Evolutionary conservation across 2,888 invertebrate species (phyloP), one percentile per base, ranked within the genome.

Genomic region (Elysia crispata): DNA sequence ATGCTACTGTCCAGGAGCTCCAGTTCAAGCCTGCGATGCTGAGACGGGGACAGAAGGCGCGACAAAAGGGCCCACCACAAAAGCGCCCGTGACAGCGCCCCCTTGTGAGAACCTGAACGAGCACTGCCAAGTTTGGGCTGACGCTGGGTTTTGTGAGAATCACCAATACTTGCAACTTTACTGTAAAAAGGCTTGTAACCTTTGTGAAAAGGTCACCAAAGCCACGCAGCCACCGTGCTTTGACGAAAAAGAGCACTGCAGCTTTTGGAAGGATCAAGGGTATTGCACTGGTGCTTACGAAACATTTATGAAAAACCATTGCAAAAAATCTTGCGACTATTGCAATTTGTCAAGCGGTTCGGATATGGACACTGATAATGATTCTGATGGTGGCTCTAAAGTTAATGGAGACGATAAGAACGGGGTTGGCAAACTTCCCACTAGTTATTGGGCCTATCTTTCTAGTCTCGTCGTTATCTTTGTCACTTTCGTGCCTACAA

Each of bases 41-140:
- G 41, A 41, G 11, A 70, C 69, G 15, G 76, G 72, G 3, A 78
- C 64, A 0, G n/a, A 18, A 33, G 28, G 20, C 49, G 49, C n/a
- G 1, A 41, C n/a, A 28, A 75, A 60, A 13, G 78, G 76, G 1
- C 76, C 67, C 0, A 41, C 66, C 18, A 41, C 41, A 41, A 41
- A 69, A 11, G 57, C 33, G n/a, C 33, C 50, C 6, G 0, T 70
- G 41, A 33, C 64, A 8, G 70, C 49, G 18, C 30, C 74, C 11
- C 69, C 57, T 0, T 86, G 86, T 74, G 66, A 25, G 6, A 83
- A 86, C 62, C 78, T 72, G 20, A 80, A 85, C 50, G 20, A 20
- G 0, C n/a, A 64, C 13, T 86, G 86, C 81, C 64, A 70, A 11
- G 20, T 20, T 1, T 86, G 86, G 86, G 82, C 82, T 1, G 41